Evolutionary conservation across 2,888 invertebrate genomes (phyloP), one percentile per base, ranked within the genome.

Genomic region (Drosophila prolongata): DNA sequence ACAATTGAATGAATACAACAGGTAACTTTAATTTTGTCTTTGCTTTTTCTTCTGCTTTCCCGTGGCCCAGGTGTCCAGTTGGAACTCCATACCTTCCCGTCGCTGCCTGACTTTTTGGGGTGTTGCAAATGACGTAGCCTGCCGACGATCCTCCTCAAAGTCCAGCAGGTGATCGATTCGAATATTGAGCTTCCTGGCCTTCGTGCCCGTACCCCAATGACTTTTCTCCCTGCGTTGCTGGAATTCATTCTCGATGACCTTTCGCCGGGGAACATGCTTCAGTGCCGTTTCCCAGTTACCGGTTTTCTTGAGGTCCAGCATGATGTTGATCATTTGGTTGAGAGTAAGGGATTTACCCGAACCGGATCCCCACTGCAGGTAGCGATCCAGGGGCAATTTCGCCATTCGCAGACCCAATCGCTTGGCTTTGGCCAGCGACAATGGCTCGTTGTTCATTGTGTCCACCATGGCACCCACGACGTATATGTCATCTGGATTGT

Each of bases 401-500:
- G 95, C 95, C 95, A 96, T 96, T 90, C 94, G 94, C 14, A 98
- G 86, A 0, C 95, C 95, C 90, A 97, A 95, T 75, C 94, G 93
- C 92, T 97, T 98, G 0, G 97, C 98, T 93, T 96, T 97, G 2
- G 96, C 97, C 68, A 97, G 90, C 5, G 98, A 96, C 6, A 97
- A 80, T 2, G 97, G 97, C 85, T 94, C 93, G 68, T 92, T 93
- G 62, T 93, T 93, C 0, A 90, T 93, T 92, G 95, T 96, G 87
- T 97, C 97, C 52, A 97, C 96, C 93, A 96, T 95, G 58, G 94
- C 96, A 14, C 98, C 98, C 87, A 98, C 94, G 67, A 98, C 96
- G 90, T 98, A 98, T 10, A 97, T 92, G 79, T 95, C 95, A 91
- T 97, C 95, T 77, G 94, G 95, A 92, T 97, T 95, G 92, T 94